Evolutionary conservation across 2,888 invertebrate species (phyloP).

Genomic region (Mesorhabditis belari): DNA sequence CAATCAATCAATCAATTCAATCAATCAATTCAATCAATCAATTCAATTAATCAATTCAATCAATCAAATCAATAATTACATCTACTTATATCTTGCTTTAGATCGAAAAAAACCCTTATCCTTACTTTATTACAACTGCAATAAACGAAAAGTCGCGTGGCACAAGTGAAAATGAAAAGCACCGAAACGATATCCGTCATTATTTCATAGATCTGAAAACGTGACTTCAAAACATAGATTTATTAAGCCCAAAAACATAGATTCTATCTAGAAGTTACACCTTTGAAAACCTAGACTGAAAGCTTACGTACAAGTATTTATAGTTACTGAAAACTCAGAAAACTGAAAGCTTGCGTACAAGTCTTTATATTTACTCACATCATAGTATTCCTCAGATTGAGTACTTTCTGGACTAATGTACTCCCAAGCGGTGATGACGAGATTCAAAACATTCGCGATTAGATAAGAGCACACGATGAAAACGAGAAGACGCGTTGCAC

Average conservation of each 20-base stretch:
- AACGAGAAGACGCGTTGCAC: constrained; percentile 47
- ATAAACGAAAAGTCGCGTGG: constrained; percentile 44
- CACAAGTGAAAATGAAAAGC: constrained; percentile 46
- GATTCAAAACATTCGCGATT: constrained; percentile 45
- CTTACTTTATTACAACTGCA: constrained; percentile 41
- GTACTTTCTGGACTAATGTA: constrained; percentile 42
- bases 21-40: too few species aligned
- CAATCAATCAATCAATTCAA: too few species aligned
- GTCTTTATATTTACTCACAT: too few species aligned
- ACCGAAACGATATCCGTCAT: constrained; percentile 46
- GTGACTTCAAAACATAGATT: not conserved
- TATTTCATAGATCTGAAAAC: constrained; percentile 42
- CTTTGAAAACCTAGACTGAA: too few species aligned
- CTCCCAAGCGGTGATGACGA: constrained; percentile 48
- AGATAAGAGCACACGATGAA: constrained; percentile 50
- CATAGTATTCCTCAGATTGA: constrained; percentile 32
- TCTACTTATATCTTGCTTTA: too few species aligned
- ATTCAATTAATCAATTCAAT: too few species aligned
- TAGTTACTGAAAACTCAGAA: too few species aligned
- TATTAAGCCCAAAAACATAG: not conserved
- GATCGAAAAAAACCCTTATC: too few species aligned
- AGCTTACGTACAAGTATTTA: too few species aligned
- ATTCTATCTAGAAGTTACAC: too few species aligned
- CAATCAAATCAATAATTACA: too few species aligned
- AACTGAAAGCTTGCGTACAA: too few species aligned